Percentiles rank a stretch among this genome's conserved stretches.
Conservation (phyloP, 2,888 invertebrate species). For the Sesamia inferens region DNA sequence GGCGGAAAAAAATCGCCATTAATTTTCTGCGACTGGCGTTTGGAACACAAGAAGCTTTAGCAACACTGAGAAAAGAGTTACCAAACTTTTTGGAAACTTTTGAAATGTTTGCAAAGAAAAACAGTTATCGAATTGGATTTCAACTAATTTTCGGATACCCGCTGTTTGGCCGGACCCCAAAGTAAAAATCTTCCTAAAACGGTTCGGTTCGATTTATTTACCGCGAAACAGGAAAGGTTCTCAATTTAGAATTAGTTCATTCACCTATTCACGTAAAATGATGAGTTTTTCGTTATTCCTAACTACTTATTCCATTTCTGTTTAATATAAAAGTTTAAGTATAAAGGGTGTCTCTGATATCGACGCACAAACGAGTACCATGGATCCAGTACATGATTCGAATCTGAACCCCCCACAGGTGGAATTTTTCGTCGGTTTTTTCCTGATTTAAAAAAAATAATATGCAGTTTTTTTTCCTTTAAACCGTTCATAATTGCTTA, state of each 20-base stretch:
- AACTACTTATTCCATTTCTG: neutral
- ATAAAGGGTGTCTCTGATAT: no score
- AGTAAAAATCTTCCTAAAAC: conserved; percentile 27
- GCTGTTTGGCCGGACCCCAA: conserved; percentile 37
- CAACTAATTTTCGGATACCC: conserved; percentile 66
- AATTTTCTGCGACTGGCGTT: conserved; percentile 84
- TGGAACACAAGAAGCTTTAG: conserved; percentile 71
- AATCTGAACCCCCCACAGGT: no score
- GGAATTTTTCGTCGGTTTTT: no score
- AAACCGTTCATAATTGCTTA: no score
- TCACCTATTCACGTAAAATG: neutral
- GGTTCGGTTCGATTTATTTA: conserved; percentile 42
- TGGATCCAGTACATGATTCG: no score
- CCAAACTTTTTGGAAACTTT: conserved; percentile 70
- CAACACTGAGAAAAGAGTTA: conserved; percentile 80
- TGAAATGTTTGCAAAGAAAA: conserved; percentile 76
- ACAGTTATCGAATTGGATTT: conserved; percentile 79
- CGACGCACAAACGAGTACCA: no score
- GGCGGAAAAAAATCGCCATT: conserved; percentile 76
- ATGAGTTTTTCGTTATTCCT: conserved; percentile 13
- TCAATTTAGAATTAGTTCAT: conserved; percentile 8
- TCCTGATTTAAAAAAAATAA: no score
- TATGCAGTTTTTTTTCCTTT: no score
- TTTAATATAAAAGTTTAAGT: neutral
- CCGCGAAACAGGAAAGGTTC: conserved; percentile 41